Evolutionary conservation across 2,888 invertebrate species (phyloP).

Genomic region (Sinopyrophorus schimmeli): DNA sequence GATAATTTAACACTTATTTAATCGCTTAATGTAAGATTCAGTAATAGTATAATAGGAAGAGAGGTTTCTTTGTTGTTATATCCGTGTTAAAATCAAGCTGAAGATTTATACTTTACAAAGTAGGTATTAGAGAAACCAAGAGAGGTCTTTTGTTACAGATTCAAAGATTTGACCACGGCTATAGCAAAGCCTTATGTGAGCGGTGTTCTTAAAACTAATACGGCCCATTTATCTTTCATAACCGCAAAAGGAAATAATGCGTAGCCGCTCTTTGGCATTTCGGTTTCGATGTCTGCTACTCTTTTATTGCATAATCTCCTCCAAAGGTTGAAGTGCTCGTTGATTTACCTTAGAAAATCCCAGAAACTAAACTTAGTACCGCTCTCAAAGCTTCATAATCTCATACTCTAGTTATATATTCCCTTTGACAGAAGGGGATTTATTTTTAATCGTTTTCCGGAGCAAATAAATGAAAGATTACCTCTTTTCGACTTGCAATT

Average conservation of each 20-base stretch:
- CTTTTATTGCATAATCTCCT: conserved; percentile 24
- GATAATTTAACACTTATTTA: too few species aligned
- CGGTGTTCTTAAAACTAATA: conserved; percentile 22
- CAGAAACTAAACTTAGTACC: conserved; percentile 17
- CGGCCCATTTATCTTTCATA: conserved; percentile 28
- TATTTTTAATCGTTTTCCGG: conserved; percentile 23
- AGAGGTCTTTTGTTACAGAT: conserved; percentile 19
- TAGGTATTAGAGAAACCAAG: conserved; percentile 6
- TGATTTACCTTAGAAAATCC: conserved; percentile 18
- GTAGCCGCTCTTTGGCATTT: conserved; percentile 9
- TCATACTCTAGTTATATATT: conserved; percentile 17
- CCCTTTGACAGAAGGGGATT: conserved; percentile 25
- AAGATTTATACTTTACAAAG: conserved; percentile 5
- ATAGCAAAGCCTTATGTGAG: conserved; percentile 15
- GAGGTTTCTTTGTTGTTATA: too few species aligned
- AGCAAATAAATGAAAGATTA: conserved; percentile 19
- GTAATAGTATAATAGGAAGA: too few species aligned
- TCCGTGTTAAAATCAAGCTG: neutral
- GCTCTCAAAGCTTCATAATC: conserved; percentile 22
- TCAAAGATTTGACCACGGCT: conserved; percentile 20
- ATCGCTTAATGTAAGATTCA: too few species aligned
- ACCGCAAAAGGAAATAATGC: conserved; percentile 24
- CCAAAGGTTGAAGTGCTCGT: conserved; percentile 18
- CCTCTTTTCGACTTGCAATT: conserved; percentile 11
- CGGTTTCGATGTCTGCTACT: conserved; percentile 17